Base-by-base conservation (phyloP, 2,113 vertebrate species). In the Dunckerocampus dactyliophorus region DNA sequence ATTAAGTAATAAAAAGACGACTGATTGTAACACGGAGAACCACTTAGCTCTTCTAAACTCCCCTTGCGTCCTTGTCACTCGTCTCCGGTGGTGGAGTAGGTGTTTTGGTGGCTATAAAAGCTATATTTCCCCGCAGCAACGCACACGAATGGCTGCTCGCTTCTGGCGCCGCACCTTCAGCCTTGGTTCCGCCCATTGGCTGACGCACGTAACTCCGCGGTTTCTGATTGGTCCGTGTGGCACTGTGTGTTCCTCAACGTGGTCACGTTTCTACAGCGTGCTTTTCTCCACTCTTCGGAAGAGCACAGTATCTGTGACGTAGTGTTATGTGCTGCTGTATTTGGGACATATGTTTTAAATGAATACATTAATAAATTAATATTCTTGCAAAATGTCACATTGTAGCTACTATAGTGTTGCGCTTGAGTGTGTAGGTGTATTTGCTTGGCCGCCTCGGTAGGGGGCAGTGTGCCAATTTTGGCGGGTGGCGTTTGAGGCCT, bases 261-360 rank as follows among this genome's bases (percentile, higher is more conserved):
- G 21, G 87, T 91, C 90, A 92, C 89, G 89, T 92, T 92, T 83
- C 54, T 77, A 53, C 73, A 85, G 86, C 82, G 88, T 90, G 90
- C 66, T 75, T 17, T 11, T 45, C 39, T 4, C 39, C 39, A 42
- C 39, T 12, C 12, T n/a, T 4, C 42, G 39, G 13, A 3, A 19
- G 15, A 31, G 1, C 57, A 52, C 17, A 16, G 3, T 5, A 12
- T 34, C 15, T 1, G 24, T 42, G 54, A 42, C 37, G 54, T 4
- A 12, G 8, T 20, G 12, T 42, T 2, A 15, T 42, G 20, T 9
- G 8, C 13, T 20, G 5, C 2, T 13, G 13, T 21, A 21, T 20
- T 20, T 11, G 39, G 11, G 12, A 14, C 39, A 14, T 43, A 43
- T 43, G 39, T 43, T 43, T 43, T 3, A 3, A 43, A 4, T 43